Base-by-base conservation (phyloP, 2,113 vertebrate species). In the Catharus bicknelli region DNA sequence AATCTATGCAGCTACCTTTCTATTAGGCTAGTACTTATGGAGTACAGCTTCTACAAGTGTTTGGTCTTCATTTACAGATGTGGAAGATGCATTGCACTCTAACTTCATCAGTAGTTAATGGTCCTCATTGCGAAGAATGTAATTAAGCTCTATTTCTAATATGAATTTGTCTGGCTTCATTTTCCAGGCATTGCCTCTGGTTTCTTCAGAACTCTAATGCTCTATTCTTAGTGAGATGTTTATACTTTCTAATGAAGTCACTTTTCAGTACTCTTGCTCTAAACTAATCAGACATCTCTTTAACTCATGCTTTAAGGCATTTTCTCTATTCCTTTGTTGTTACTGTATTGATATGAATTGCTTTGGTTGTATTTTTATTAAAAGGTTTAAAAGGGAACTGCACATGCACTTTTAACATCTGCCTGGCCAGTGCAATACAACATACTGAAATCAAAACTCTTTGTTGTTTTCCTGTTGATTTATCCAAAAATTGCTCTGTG, bases 111-210 rank as follows among this genome's bases (percentile, higher is more conserved):
- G 63, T 51, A 66, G 63, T 64, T 94, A 91, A 92, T 86, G 70
- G 55, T 40, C 14, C 48, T 90, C 21, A 64, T 81, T 90, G 68
- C 55, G 68, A 93, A 92, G 94, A 94, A 93, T 80, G 64, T 70
- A 90, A 93, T 93, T 93, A 91, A 88, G 43, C 32, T 80, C 42
- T 69, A 7, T 90, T 93, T 93, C 85, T 83, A 83, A 51, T 83
- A 90, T 48, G 63, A 88, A 81, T 92, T 83, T 90, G 48, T 93
- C 83, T 86, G 86, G 36, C 64, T 93, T 94, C 51, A 43, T n/a
- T 93, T 96, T 91, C 73, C 80, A 94, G 80, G 53, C 80, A 68
- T 81, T 86, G 80, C 86, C 50, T 93, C 80, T 96, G 80, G 64
- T 95, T 94, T 94, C 73, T 93, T 62, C 59, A 81, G 48, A 86